Conservation (phyloP, 2,797 vertebrate genomes). For the Hozukius guyotensis region DNA sequence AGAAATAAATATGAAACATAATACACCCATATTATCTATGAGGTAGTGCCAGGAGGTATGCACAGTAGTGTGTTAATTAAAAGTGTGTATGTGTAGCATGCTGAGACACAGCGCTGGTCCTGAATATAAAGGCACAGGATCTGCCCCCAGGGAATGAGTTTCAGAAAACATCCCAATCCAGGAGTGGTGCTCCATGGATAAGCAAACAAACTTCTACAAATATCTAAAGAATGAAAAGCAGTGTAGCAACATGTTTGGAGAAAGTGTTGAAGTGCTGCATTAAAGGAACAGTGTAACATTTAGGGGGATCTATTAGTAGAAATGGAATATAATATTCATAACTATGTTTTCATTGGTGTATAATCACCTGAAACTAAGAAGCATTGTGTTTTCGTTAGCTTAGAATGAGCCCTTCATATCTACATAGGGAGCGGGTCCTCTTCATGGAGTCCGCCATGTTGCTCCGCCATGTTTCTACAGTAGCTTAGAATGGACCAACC, state of each 20-base stretch:
- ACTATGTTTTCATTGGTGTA: too few species aligned
- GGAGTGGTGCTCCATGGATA: constrained; percentile 9
- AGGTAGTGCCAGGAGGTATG: not conserved
- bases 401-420: too few species aligned
- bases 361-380: too few species aligned
- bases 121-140: constrained; percentile 13
- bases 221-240: constrained; percentile 6
- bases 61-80: constrained; percentile 21
- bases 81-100: constrained; percentile 26
- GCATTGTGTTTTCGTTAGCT: rapidly evolving
- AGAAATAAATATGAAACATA: not conserved
- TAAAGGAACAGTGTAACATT: not conserved
- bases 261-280: not conserved
- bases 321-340: too few species aligned
- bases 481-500: too few species aligned
- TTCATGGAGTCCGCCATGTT: too few species aligned
- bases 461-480: too few species aligned
- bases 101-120: constrained; percentile 28
- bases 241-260: constrained; percentile 28
- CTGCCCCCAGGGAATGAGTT: constrained; percentile 30
- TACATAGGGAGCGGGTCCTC: too few species aligned
- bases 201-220: not conserved
- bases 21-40: not conserved
- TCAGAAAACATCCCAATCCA: constrained; percentile 13
- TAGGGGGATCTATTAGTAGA: too few species aligned